Base-by-base conservation (phyloP, 2,888 invertebrate genomes). In the Monopis laevigella region DNA sequence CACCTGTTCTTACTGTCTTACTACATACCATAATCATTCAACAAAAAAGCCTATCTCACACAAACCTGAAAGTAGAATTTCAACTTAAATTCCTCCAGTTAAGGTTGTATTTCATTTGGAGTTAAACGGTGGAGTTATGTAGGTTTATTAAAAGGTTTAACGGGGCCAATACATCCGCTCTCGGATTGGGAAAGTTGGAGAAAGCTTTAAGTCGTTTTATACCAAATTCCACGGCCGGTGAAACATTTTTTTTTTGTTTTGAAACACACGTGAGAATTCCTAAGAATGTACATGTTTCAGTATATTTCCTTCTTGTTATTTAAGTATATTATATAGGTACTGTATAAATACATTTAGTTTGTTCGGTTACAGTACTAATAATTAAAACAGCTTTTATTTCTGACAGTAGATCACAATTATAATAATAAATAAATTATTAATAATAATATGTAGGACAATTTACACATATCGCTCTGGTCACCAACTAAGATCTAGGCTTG, bases 151-250 rank as follows among this genome's bases (percentile, higher is more conserved):
- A 30, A 16, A 38, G 43, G 41, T 38, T 50, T 56, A 64, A 60
- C 50, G 62, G 56, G 65, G 65, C 58, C 67, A 65, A 56, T 54
- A 57, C 64, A 65, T 64, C 68, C 66, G 66, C 62, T 53, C 62
- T 62, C 56, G 51, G 56, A 48, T 52, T 47, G 69, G 60, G 75
- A 77, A 77, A 77, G 77, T 66, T 36, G 52, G 73, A 66, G 77
- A 77, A 77, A 77, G 72, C 39, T 26, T 67, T 58, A 53, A 38
- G 45, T 39, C 24, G 42, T 44, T 47, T 57, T 56, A 36, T 17
- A 57, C 73, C 71, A 57, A 77, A 75, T 77, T 72, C 75, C 71
- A 48, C 46, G 48, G 57, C 43, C 46, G 59, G 65, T 59, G 65
- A 70, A 65, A 72, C 65, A 69, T 45, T 53, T 58, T 62, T 62